Conservation (phyloP, 2,888 invertebrate genomes). For the Eulithis prunata region DNA sequence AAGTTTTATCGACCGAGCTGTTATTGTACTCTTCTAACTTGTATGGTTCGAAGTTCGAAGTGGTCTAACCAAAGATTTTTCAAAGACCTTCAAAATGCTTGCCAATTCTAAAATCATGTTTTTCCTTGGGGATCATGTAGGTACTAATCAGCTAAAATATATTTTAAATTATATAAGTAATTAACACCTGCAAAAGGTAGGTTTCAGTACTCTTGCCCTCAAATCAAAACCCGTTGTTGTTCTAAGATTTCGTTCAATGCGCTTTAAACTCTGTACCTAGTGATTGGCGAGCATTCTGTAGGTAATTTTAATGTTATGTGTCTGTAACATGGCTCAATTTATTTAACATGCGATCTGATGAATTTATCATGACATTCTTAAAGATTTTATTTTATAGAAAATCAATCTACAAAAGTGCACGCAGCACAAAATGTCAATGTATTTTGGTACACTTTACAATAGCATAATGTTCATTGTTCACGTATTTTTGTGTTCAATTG, state of each 20-base stretch:
- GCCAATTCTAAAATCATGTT: neutral
- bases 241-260: too few species aligned
- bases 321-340: constrained; percentile 36
- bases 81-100: constrained; percentile 5
- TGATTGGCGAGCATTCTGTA: constrained; percentile 13
- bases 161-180: neutral
- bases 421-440: constrained; percentile 26
- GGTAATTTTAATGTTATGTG: constrained; percentile 10
- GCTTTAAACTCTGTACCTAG: neutral
- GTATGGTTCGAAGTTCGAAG: constrained; percentile 21
- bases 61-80: constrained; percentile 41
- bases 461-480: constrained; percentile 16
- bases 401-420: constrained; percentile 21
- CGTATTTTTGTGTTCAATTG: constrained; percentile 20
- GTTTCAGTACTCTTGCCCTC: too few species aligned
- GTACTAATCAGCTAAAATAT: neutral
- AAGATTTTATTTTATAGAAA: constrained; percentile 24
- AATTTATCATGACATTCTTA: constrained; percentile 42
- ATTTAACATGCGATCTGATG: constrained; percentile 34
- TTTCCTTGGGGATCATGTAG: neutral
- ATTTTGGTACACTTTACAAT: constrained; percentile 26
- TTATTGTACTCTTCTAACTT: constrained; percentile 9
- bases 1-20: constrained; percentile 6
- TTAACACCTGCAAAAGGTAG: neutral
- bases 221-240: too few species aligned